Conservation (phyloP, 2,888 invertebrate species). For the Hoplodrina blanda region DNA sequence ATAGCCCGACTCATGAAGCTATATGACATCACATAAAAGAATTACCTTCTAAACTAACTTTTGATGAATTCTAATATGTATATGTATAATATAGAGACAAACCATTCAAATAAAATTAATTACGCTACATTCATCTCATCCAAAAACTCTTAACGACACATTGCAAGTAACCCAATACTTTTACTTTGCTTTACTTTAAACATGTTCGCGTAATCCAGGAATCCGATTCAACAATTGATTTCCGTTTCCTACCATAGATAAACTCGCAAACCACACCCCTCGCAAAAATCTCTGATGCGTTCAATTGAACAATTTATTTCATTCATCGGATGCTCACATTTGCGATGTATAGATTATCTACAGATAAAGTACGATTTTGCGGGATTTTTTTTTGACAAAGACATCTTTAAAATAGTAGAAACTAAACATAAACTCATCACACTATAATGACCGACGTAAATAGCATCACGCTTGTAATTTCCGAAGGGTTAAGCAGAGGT, state of each 20-base stretch:
- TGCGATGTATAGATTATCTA: constrained; percentile 33
- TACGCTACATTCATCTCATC: neutral
- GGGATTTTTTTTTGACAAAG: neutral
- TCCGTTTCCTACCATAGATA: constrained; percentile 88
- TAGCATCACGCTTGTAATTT: no score
- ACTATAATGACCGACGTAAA: no score
- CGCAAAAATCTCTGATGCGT: constrained; percentile 68
- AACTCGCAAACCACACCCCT: constrained; percentile 78
- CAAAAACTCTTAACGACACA: constrained; percentile 29
- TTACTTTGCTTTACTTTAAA: constrained; percentile 66
- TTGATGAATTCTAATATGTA: no score
- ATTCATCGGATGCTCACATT: constrained; percentile 48
- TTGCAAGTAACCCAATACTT: constrained; percentile 82
- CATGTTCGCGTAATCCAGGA: constrained; percentile 71
- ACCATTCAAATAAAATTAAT: neutral
- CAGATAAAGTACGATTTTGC: constrained; percentile 38
- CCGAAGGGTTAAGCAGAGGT: no score
- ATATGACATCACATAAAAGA: no score
- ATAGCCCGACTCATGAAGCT: no score
- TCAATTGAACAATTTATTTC: constrained; percentile 59
- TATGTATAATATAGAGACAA: no score
- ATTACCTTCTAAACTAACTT: no score
- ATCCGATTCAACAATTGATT: constrained; percentile 81
- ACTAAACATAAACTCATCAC: neutral
- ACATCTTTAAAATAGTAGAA: neutral